phyloP scores from a whole-genome alignment of 2,888 invertebrate species.

The Notodonta dromedarius region DNA sequence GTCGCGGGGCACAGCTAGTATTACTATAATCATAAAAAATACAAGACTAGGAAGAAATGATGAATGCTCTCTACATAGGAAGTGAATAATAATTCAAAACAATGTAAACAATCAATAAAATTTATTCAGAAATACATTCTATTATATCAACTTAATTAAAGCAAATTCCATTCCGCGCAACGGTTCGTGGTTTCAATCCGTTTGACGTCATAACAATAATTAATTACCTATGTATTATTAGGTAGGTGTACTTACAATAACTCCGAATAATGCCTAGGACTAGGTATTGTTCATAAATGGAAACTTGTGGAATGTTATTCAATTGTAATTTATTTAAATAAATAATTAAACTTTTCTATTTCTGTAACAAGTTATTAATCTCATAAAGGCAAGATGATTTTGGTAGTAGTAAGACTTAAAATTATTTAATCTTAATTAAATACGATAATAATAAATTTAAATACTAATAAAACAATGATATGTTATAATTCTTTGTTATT shows the following conservation, averaged over 20 bases:
- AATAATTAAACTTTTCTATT: too few species aligned
- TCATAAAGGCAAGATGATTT: slow-evolving; percentile 45
- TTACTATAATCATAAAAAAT: too few species aligned
- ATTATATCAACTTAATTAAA: not conserved
- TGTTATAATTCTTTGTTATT: slow-evolving; percentile 76
- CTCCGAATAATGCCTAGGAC: too few species aligned
- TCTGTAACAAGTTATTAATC: slow-evolving; percentile 14
- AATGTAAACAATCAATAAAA: slow-evolving; percentile 48
- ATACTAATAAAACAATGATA: slow-evolving; percentile 57
- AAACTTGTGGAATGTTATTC: not conserved
- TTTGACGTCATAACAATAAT: not conserved
- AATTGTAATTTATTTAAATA: not conserved
- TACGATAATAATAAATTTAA: not conserved
- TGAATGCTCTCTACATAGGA: not conserved
- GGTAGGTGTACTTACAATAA: too few species aligned
- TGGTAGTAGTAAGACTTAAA: slow-evolving; percentile 26
- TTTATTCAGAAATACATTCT: slow-evolving; percentile 46
- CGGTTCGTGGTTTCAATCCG: not conserved
- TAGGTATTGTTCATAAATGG: not conserved
- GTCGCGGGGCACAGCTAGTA: too few species aligned
- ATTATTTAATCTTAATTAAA: not conserved
- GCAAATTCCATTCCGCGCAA: not conserved
- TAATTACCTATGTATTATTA: not conserved
- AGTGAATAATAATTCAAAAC: slow-evolving; percentile 15
- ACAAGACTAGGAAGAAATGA: too few species aligned